Evolutionary conservation across 2,888 invertebrate genomes (phyloP), one percentile per base, ranked within the genome.

Genomic region (Eugnorisma glareosa): DNA sequence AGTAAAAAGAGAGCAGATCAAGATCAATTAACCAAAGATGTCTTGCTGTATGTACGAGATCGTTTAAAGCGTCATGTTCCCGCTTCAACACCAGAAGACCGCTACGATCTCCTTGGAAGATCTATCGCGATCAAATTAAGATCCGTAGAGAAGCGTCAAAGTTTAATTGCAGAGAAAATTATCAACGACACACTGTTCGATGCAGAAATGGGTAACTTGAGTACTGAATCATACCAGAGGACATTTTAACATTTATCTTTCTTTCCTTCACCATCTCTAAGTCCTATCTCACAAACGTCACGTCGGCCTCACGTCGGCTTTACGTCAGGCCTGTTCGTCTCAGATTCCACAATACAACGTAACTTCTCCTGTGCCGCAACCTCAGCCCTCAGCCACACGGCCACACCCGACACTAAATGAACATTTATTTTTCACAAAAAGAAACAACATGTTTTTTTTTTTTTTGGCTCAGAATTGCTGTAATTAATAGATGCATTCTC

Each of bases 131-230:
- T 54, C 0, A 69, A 69, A 40, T 40, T 69, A 54, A 21, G 68
- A 69, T 37, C 54, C 6, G 13, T 69, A 40, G 68, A 69, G 54
- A 69, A 54, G 54, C 54, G 68, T 37, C 54, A 69, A 54, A 35
- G 78, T 35, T 66, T 86, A 51, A 81, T 85, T 63, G 84, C 83
- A 15, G 84, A 86, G 67, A 84, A 86, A 59, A 67, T 81, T 59
- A 86, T 86, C 43, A 86, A 84, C 66, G 84, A 86, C 69, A 75
- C 78, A 37, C 45, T 87, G 24, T 86, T 84, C 57, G 76, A 87
- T 35, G 87, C 81, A n/a, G 81, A 85, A 71, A 69, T 69, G 68
- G 54, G 51, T 11, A 69, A 69, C 37, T 51, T 69, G 51, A 69
- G n/a, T 28, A 37, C 21, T 11, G 68, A 54, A 28, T 31, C 67